phyloP scores from a whole-genome alignment of 2,113 vertebrate genomes.

The Rhinoptilus africanus region DNA sequence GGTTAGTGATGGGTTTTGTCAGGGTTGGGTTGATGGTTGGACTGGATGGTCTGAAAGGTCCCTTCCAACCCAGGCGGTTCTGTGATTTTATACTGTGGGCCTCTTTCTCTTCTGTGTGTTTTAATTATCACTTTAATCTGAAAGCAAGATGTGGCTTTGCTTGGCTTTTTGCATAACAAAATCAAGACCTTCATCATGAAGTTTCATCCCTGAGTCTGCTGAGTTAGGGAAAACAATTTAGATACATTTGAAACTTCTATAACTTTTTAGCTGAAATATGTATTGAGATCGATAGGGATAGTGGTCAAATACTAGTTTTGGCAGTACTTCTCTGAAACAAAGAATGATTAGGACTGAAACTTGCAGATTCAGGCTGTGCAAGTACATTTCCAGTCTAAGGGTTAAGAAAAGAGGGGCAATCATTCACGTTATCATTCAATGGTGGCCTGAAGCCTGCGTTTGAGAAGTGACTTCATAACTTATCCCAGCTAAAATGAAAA shows the following conservation, averaged over 20 bases:
- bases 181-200: background rate
- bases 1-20: too few species aligned
- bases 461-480: background rate
- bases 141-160: background rate
- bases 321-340: background rate
- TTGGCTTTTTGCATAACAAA: background rate
- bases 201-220: background rate
- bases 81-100: background rate
- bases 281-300: background rate
- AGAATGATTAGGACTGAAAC: background rate
- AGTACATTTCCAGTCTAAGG: background rate
- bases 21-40: too few species aligned
- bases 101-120: background rate
- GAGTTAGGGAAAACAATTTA: background rate
- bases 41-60: too few species aligned
- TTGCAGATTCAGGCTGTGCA: background rate
- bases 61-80: too few species aligned
- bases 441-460: background rate
- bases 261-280: background rate
- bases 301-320: background rate
- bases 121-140: background rate
- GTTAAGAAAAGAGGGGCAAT: background rate
- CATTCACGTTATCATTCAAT: background rate
- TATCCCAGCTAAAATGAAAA: background rate
- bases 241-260: background rate